Conservation (phyloP, 37 sponge, comb jelly and placozoan species). For the Lycopodina hypogea region DNA sequence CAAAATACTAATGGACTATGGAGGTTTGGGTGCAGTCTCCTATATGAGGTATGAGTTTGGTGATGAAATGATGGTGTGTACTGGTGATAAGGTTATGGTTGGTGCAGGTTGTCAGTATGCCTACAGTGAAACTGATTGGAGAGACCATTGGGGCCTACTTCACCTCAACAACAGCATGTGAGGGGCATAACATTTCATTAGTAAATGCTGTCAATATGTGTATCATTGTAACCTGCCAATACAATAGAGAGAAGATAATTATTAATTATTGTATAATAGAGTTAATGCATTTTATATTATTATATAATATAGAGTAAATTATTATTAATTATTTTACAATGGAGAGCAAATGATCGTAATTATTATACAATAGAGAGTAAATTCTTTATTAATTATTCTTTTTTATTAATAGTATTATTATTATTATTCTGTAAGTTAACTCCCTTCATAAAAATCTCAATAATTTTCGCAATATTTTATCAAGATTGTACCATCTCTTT, state of each 20-base stretch:
- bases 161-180: background rate
- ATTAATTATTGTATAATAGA: background rate
- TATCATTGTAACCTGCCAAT: background rate
- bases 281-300: background rate
- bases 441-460: too few species aligned
- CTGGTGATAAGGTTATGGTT: background rate
- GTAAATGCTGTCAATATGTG: background rate
- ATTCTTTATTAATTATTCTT: too few species aligned
- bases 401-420: too few species aligned
- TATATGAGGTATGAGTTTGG: slow-evolving; percentile 9
- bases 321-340: too few species aligned
- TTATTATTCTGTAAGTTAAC: too few species aligned
- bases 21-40: slow-evolving; percentile 30
- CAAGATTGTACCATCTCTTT: too few species aligned
- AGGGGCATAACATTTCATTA: background rate
- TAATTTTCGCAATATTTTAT: too few species aligned
- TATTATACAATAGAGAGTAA: too few species aligned
- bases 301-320: background rate
- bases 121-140: background rate
- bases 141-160: slow-evolving; percentile 5
- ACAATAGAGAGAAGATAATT: background rate
- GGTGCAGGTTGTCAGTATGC: background rate
- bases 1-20: slow-evolving; percentile 10
- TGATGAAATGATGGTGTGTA: background rate
- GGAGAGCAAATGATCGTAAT: too few species aligned